These are phyloP conservation scores for Emmelina monodactyla DNA, from an alignment of 2,888 invertebrate species.

Conservation along the genomic window DNA sequence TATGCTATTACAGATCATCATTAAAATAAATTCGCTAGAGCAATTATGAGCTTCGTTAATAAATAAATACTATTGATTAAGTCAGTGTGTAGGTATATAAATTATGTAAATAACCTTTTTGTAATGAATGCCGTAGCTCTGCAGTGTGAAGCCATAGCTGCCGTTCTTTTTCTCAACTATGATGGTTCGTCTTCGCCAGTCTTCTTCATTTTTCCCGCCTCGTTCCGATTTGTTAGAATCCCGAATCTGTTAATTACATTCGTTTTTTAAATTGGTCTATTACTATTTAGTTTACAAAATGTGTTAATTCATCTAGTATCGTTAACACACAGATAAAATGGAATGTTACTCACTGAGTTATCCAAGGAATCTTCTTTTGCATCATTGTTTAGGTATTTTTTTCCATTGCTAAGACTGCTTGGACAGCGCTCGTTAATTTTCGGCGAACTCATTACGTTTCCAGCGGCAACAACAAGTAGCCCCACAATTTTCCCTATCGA, in stretches of 20 bases:
- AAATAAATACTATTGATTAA: too few relatives aligned
- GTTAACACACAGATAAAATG: too few relatives aligned
- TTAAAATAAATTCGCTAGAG: too few relatives aligned
- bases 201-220: constrained; percentile 69
- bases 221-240: constrained; percentile 49
- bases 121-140: constrained; percentile 97
- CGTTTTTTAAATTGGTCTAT: neutral
- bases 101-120: too few relatives aligned
- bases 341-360: constrained; percentile 41
- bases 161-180: constrained; percentile 91
- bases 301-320: neutral
- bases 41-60: too few relatives aligned
- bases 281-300: constrained; percentile 1
- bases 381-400: constrained; percentile 39
- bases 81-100: too few relatives aligned
- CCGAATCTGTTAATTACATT: constrained; percentile 29
- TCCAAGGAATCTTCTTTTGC: constrained; percentile 52
- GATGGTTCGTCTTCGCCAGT: constrained; percentile 87
- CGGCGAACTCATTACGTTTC: constrained; percentile 44
- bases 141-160: constrained; percentile 94
- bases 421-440: constrained; percentile 48
- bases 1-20: too few relatives aligned
- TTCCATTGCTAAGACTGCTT: constrained; percentile 45
- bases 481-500: neutral
- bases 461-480: neutral